Percentiles rank a stretch among this genome's conserved stretches.
phyloP scores from a whole-genome alignment of 2,113 vertebrate genomes.

The Mastomys coucha region DNA sequence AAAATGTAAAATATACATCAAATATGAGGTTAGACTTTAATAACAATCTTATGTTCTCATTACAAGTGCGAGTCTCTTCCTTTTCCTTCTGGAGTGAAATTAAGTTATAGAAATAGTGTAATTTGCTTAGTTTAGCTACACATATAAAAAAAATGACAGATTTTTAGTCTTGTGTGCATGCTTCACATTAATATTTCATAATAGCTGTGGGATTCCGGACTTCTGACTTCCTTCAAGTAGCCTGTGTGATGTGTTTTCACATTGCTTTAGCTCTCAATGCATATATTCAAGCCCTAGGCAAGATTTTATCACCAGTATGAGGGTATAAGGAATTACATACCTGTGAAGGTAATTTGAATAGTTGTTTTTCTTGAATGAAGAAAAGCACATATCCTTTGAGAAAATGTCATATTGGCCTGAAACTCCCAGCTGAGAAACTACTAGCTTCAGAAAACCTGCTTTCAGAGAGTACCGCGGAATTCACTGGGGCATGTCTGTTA shows the following conservation, averaged over 20 bases:
- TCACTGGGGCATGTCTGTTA: neutral
- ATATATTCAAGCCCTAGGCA: neutral
- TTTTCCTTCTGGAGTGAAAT: constrained; percentile 40
- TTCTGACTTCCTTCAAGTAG: neutral
- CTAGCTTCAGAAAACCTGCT: neutral
- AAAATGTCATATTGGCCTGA: neutral
- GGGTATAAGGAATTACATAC: neutral
- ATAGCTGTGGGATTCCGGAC: neutral
- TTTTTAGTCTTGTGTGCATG: constrained; percentile 16
- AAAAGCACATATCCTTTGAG: neutral
- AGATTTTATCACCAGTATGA: constrained; percentile 11
- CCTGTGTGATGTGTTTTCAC: constrained; percentile 33
- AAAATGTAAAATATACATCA: neutral
- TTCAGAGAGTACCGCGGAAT: neutral
- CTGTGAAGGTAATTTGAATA: constrained; percentile 58
- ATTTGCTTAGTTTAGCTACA: constrained; percentile 36
- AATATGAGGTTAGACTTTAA: neutral
- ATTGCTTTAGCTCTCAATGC: neutral
- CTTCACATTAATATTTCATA: constrained; percentile 18
- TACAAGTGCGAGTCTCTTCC: neutral
- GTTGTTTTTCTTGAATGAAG: neutral
- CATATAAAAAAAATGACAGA: neutral
- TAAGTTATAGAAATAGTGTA: neutral
- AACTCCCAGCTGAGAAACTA: constrained; percentile 3
- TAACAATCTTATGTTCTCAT: neutral